Evolutionary conservation across 2,113 vertebrate species (phyloP).

Genomic region (Pelecanus crispus): DNA sequence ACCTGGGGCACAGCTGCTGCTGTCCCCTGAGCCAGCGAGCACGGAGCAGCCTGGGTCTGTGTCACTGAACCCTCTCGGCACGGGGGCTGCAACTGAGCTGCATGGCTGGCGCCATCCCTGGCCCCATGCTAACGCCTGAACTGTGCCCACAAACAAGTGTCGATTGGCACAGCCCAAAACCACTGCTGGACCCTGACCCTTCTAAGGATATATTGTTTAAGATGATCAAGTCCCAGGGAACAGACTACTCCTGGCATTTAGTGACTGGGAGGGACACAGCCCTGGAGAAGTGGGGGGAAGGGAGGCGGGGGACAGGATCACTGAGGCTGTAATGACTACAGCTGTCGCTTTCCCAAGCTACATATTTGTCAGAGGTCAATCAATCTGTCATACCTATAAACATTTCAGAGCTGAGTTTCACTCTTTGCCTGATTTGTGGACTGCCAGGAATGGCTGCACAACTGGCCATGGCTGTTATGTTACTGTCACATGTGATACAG

Average conservation of each 20-base stretch:
- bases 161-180: not conserved
- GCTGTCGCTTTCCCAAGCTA: not conserved
- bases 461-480: not conserved
- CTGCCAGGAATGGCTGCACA: not conserved
- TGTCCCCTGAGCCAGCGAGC: not conserved
- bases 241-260: not conserved
- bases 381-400: not conserved
- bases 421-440: accelerated
- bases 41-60: not conserved
- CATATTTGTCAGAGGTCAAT: not conserved
- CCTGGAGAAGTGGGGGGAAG: not conserved
- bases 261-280: not conserved
- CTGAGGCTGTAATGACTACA: not conserved
- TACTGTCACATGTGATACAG: accelerated
- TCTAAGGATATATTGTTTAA: not conserved
- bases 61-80: not conserved
- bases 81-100: accelerated
- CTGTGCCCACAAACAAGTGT: not conserved
- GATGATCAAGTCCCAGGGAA: not conserved
- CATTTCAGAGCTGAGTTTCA: not conserved
- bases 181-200: not conserved
- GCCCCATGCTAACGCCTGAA: not conserved
- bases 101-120: accelerated
- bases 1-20: not conserved
- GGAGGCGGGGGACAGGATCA: not conserved